Evolutionary conservation across 2,797 vertebrate species (phyloP), one percentile per base, ranked within the genome.

Genomic region (Leptoclinus maculatus): DNA sequence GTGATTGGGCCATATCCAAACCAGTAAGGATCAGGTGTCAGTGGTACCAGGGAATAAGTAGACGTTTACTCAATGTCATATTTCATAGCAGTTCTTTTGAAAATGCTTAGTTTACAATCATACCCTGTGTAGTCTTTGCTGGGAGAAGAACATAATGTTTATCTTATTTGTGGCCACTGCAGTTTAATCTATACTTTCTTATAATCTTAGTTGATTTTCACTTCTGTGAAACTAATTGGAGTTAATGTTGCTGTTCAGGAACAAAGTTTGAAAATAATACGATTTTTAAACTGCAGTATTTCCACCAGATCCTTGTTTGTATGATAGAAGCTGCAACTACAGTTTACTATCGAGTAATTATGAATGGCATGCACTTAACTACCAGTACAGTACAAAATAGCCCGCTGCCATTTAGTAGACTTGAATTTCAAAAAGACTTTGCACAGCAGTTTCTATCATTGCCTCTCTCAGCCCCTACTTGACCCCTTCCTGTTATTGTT

Each of bases 21-120:
- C 91, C 92, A 93, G 92, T 96, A 96, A 95, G 95, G 95, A 96
- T 95, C 95, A 94, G 95, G 95, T 96, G 95, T 96, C 95, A 96
- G 95, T 95, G 95, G 95, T 96, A 95, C 94, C 94, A 94, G 96
- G 95, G 94, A 95, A 95, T 93, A 93, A 94, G 94, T 96, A 95
- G 94, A 95, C 89, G 51, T 92, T 93, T 91, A 92, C 83, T 94
- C 84, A 91, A 78, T 93, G 86, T 91, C 91, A 83, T 87, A 58
- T 84, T 85, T 77, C 29, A 70, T 81, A 63, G 36, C 58, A 80
- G 76, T 76, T 83, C 66, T 83, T 74, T 88, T 87, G n/a, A 79
- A 74, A 81, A 80, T 88, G 80, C 53, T 79, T 83, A 88, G 84
- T 83, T 86, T 87, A 64, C 58, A 73, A 41, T 82, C 47, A 62